These are phyloP conservation scores for Andrena flavipes DNA, from an alignment of 2,888 invertebrate genomes.

Conservation along the genomic window DNA sequence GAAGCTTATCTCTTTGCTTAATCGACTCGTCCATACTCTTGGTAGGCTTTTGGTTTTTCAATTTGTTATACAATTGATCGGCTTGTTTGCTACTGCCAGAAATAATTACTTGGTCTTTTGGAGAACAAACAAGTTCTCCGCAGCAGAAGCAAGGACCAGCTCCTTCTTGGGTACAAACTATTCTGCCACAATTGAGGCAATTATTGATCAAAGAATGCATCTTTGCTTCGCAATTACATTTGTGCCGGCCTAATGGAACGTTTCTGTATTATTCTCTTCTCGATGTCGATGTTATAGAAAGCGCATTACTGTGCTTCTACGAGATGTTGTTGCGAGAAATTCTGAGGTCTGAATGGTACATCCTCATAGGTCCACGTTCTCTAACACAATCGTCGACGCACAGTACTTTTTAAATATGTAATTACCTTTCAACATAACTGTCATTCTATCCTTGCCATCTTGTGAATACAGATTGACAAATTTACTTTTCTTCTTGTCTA, in stretches of 20 bases:
- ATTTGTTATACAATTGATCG: conserved; percentile 88
- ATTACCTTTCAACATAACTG: conserved; percentile 85
- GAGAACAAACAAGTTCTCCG: conserved; percentile 93
- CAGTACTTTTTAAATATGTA: not conserved
- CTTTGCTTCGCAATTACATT: conserved; percentile 96
- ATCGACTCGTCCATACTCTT: conserved; percentile 90
- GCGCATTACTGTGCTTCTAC: no score
- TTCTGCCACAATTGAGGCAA: conserved; percentile 96
- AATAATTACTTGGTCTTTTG: conserved; percentile 89
- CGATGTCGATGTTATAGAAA: no score
- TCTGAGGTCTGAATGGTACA: no score
- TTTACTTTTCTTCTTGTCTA: conserved; percentile 88
- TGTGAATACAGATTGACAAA: conserved; percentile 91
- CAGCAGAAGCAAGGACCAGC: conserved; percentile 98
- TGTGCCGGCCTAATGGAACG: conserved; percentile 86
- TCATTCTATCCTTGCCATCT: conserved; percentile 87
- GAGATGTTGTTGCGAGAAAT: no score
- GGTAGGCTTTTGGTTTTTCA: conserved; percentile 86
- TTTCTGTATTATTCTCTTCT: conserved; percentile 1
- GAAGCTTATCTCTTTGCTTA: conserved; percentile 91
- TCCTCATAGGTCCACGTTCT: no score
- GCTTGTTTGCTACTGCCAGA: conserved; percentile 89
- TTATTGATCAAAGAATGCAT: conserved; percentile 96
- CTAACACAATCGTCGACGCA: no score
- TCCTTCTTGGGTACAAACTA: conserved; percentile 98